These are phyloP conservation scores for Gasterosteus aculeatus DNA, from an alignment of 2,113 vertebrate genomes.

Conservation along the genomic window DNA sequence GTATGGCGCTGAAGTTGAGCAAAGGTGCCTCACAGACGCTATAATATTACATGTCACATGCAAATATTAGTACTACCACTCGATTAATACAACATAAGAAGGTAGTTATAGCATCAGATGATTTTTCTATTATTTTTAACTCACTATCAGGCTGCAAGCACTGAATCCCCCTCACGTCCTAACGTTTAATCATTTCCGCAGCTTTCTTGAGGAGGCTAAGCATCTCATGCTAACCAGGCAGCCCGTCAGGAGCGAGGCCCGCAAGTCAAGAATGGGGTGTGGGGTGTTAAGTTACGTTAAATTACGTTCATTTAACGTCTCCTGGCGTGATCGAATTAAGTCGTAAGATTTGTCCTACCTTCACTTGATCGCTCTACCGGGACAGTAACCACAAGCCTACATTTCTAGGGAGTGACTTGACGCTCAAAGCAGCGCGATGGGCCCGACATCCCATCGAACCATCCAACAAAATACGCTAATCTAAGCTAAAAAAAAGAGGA, in stretches of 20 bases:
- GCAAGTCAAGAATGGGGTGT: background rate
- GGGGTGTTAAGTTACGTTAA: background rate
- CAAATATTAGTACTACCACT: background rate
- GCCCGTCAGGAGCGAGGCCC: conserved; percentile 24
- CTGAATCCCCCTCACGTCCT: background rate
- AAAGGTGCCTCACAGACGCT: background rate
- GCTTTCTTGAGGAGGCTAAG: background rate
- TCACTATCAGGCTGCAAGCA: background rate
- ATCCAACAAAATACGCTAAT: conserved; percentile 4
- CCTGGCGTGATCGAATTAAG: rapidly evolving
- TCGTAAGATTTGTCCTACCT: conserved; percentile 36
- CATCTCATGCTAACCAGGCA: conserved; percentile 9
- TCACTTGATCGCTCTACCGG: conserved; percentile 28
- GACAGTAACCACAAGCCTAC: conserved; percentile 47
- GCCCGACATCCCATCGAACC: conserved; percentile 53
- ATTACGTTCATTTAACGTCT: background rate
- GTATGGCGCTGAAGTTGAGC: background rate
- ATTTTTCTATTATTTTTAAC: background rate
- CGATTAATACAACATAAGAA: background rate
- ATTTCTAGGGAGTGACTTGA: conserved; percentile 60
- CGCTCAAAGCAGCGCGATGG: conserved; percentile 27
- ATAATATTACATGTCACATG: background rate
- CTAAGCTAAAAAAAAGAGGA: background rate
- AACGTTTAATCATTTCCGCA: background rate
- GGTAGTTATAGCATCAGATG: background rate